Conservation (phyloP, 1,140 invertebrate genomes). For the Drosophila novamexicana region DNA sequence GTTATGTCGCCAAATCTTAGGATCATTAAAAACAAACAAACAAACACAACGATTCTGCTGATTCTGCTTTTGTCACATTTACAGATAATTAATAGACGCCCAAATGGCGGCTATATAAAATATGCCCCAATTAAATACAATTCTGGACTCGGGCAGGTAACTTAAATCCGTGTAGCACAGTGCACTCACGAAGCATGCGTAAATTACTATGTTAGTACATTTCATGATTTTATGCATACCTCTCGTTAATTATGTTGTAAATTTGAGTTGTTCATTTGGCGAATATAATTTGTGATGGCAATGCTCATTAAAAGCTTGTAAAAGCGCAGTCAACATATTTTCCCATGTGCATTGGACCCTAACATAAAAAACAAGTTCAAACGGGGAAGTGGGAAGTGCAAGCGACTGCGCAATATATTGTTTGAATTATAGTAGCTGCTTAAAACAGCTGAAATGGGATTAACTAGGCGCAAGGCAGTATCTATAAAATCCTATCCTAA, state of each 20-base stretch:
- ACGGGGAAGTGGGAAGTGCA: too few relatives aligned
- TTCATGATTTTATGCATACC: constrained; percentile 29
- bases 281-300: constrained; percentile 32
- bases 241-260: constrained; percentile 56
- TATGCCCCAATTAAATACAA: constrained; percentile 67
- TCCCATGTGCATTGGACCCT: constrained; percentile 30
- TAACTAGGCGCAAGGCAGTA: too few relatives aligned
- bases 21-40: constrained; percentile 71
- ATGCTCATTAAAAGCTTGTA: constrained; percentile 70
- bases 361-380: constrained; percentile 11
- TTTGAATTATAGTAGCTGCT: too few relatives aligned
- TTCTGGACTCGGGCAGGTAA: constrained; percentile 25
- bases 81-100: constrained; percentile 68
- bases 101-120: constrained; percentile 62
- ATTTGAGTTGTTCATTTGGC: constrained; percentile 44
- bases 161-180: background rate
- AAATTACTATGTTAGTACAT: constrained; percentile 31
- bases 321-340: constrained; percentile 61
- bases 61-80: constrained; percentile 49
- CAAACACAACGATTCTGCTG: constrained; percentile 7
- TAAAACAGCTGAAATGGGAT: too few relatives aligned
- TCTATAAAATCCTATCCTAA: too few relatives aligned
- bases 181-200: background rate
- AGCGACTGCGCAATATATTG: background rate
- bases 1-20: constrained; percentile 73